phyloP scores from a whole-genome alignment of 1,140 invertebrate genomes.

The Leptoteleia sp. region DNA sequence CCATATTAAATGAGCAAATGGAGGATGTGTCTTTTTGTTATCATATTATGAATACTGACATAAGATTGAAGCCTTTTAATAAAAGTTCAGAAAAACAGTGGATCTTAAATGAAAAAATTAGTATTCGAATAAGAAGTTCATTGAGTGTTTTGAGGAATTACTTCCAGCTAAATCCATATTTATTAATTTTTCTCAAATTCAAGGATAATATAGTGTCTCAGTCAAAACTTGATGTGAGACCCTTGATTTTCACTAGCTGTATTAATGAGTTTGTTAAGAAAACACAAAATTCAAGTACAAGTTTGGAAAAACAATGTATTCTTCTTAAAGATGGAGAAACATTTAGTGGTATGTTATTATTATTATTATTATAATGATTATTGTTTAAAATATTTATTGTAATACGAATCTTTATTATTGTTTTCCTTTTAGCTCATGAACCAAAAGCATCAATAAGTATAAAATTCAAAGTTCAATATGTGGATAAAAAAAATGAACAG shows the following conservation, averaged over 20 bases:
- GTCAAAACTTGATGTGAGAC: constrained; percentile 72
- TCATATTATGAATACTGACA: constrained; percentile 72
- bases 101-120: constrained; percentile 74
- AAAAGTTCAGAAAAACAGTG: constrained; percentile 57
- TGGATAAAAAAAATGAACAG: constrained; percentile 64
- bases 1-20: constrained; percentile 42
- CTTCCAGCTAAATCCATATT: constrained; percentile 71
- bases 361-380: neutral
- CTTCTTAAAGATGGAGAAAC: constrained; percentile 61
- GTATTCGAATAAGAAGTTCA: constrained; percentile 76
- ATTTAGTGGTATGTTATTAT: constrained; percentile 42
- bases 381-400: neutral
- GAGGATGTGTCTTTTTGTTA: constrained; percentile 70
- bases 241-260: constrained; percentile 68
- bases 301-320: constrained; percentile 72
- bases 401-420: constrained; percentile 15
- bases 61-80: constrained; percentile 72
- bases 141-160: constrained; percentile 72
- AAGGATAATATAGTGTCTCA: constrained; percentile 69
- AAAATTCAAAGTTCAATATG: constrained; percentile 69
- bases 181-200: constrained; percentile 72
- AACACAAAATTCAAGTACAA: constrained; percentile 55
- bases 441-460: constrained; percentile 66
- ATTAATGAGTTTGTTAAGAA: constrained; percentile 69
- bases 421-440: constrained; percentile 46